Base-by-base conservation (phyloP, 2,113 vertebrate genomes). In the Coturnix japonica region DNA sequence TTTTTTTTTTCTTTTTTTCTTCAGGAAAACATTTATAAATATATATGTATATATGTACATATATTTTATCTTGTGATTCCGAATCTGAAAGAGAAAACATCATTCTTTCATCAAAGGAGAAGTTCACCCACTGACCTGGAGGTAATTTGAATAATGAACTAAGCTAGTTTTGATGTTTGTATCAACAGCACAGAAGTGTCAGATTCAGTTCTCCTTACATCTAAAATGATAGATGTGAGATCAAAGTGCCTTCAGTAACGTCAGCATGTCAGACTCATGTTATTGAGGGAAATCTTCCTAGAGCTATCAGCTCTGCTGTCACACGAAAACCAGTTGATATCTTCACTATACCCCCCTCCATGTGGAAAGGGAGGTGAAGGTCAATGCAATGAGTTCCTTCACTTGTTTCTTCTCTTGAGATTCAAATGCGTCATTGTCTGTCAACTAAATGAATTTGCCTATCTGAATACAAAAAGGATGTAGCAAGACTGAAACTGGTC, bases 111-210 rank as follows among this genome's bases (percentile, higher is more conserved):
- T 83, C 61, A 85, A 87, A 93, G 47, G 22, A 83, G 39, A 85
- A 91, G 89, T 71, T 94, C 57, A 93, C 87, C 91, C 76, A 85
- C 56, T 95, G 94, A 96, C 91, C 84, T 93, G 85, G 26, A 94
- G 87, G 79, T 89, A 92, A 95, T 89, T 54, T 93, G 73, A 93
- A 87, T 91, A 95, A 95, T 57, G 31, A 91, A 92, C 47, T 71
- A 92, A 89, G 60, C 56, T 85, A 53, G n/a, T 85, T 86, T 87
- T 92, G 33, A 95, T 87, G 46, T 83, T 82, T 94, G 56, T 91
- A 64, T 91, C 81, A 94, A 90, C 79, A 77, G 56, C 39, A 60
- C 33, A 44, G 51, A 91, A 93, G 57, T 30, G 21, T 80, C 67
- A 81, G 46, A 31, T 82, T 93, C 75, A 87, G 56, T 78, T 91